Evolutionary conservation across 2,888 invertebrate genomes (phyloP), one percentile per base, ranked within the genome.

Genomic region (Apamea monoglypha): DNA sequence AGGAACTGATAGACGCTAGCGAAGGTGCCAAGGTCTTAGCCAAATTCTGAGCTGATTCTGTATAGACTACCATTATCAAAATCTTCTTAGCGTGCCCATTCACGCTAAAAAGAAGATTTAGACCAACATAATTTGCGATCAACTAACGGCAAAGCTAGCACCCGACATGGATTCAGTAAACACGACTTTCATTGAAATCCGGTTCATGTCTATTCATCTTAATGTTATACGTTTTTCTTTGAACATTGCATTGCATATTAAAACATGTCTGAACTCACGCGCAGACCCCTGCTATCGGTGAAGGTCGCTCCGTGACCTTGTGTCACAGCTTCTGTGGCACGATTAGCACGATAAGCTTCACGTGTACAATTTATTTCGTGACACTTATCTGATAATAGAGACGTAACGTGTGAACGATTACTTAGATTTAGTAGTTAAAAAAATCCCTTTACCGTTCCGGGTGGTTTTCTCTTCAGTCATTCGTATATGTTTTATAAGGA

Each of bases 251-350:
- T 8, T 66, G 53, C 53, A 32, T 25, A 32, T 25, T 16, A 32
- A n/a, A 50, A 47, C 47, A 44, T 29, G 61, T 18, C 32, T 12
- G 5, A 12, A 8, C n/a, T 50, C 61, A 40, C 63, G 36, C 1
- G 61, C 7, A 4, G 1, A 25, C 44, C 18, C 3, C 14, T 32
- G 6, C 32, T 32, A 53, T 63, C 61, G n/a, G 44, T 70, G 79
- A 79, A 18, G 79, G 69, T 70, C 70, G 56, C 4, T 36, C 21
- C 4, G n/a, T 32, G 32, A 78, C 36, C 21, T 67, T 29, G 50
- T 53, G 44, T 18, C n/a, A 14, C 53, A 70, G 47, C 70, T 79
- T 79, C 53, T 79, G 70, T 4, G 7, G 29, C 32, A 53, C 53
- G 32, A 44, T 69, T 25, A 36, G 21, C 32, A 21, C 56, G 53